Base-by-base conservation (phyloP, 2,797 vertebrate genomes). In the Rhynchonycteris naso region DNA sequence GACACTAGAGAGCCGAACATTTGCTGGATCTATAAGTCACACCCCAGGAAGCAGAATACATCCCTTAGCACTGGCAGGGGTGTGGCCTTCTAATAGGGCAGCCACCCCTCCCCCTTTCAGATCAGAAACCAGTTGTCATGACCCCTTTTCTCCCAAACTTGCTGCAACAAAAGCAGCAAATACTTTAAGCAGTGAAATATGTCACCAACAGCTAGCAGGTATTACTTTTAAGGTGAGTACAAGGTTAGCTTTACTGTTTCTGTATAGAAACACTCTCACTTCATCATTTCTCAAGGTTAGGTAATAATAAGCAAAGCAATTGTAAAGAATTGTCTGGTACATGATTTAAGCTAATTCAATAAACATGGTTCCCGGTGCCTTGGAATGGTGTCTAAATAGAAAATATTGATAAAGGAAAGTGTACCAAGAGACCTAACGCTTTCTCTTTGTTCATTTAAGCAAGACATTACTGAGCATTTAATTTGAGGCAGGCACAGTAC, bases 331-430 rank as follows among this genome's bases (percentile, higher is more conserved):
- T 82, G 61, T 88, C 82, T 92, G 22, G 59, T 91, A 21, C 5
- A 88, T 30, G n/a, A 86, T 63, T 74, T 81, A 94, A 88, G 35
- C 63, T 90, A 94, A 92, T 95, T 92, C 88, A 90, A 94, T 92
- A 88, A 96, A 63, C 74, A 83, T 88, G 65, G 26, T 63, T 93
- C 65, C 22, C 35, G 22, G 88, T 88, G 71, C 86, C 71, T 81
- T 90, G 35, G 78, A 97, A 93, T 80, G 76, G 56, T 83, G 65
- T 92, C 50, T 93, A 96, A 90, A 68, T 35, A 91, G 85, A 88
- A 95, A 93, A 88, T 93, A 93, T 88, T 83, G 74, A 92, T 79
- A 92, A 91, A 92, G 78, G 68, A 84, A 94, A 90, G 54, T 52
- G 4, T 61, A 38, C 50, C 52, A 76, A 76, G 43, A 87, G 47